These are phyloP conservation scores for Numenius arquata DNA, from an alignment of 2,113 vertebrate genomes.

Conservation along the genomic window DNA sequence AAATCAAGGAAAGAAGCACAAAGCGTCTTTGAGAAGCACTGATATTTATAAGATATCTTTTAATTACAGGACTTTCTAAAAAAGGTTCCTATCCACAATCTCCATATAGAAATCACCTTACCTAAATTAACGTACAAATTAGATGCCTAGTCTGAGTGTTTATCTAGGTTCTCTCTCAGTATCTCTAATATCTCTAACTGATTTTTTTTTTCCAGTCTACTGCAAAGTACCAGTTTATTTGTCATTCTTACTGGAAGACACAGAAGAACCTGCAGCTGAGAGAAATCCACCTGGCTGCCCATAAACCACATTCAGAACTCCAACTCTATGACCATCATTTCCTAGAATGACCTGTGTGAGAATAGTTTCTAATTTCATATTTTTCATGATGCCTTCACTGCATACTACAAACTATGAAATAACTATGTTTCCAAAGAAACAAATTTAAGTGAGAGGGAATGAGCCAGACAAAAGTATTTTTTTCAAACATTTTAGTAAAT, in stretches of 20 bases:
- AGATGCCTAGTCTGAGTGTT: background rate
- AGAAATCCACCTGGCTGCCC: background rate
- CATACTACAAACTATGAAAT: background rate
- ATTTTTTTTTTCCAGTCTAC: background rate
- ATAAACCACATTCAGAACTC: background rate
- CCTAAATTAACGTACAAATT: background rate
- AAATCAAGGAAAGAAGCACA: background rate
- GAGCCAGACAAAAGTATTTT: background rate
- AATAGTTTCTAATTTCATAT: background rate
- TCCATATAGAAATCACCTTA: background rate
- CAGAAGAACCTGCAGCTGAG: background rate
- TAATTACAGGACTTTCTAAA: background rate
- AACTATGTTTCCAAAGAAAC: background rate
- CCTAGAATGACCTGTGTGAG: background rate
- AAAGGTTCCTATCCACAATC: background rate
- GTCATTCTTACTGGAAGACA: background rate
- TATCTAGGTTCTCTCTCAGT: background rate
- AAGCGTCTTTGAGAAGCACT: background rate
- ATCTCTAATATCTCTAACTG: too few species aligned
- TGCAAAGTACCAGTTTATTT: background rate
- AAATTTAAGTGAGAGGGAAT: background rate
- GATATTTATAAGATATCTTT: background rate
- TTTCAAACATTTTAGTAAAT: background rate
- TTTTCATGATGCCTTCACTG: background rate
- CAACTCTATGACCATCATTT: background rate